Conservation (phyloP, 2,797 vertebrate genomes). For the Myotis pilosus region DNA sequence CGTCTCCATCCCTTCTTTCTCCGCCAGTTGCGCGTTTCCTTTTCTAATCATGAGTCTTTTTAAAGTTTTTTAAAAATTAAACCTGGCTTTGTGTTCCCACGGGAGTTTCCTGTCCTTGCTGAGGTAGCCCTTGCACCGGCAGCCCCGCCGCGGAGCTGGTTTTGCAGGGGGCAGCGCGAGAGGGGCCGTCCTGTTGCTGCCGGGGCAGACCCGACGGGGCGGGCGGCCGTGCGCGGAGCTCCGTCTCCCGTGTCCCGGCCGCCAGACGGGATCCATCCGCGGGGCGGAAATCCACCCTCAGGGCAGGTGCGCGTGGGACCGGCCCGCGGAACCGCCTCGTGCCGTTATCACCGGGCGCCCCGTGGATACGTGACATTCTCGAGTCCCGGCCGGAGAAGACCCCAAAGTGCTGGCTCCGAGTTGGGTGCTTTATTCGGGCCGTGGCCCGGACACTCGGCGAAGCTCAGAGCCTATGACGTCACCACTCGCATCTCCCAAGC, state of each 20-base stretch:
- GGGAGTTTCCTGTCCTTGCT: not conserved
- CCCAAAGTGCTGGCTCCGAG: not conserved
- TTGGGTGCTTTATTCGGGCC: not conserved
- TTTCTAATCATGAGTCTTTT: not conserved
- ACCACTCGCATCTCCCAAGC: not conserved
- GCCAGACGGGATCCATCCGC: no score
- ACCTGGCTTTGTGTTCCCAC: constrained; percentile 34
- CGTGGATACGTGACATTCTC: not conserved
- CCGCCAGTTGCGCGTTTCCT: not conserved
- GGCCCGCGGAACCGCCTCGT: no score
- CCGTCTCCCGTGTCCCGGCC: no score
- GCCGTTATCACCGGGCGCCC: not conserved
- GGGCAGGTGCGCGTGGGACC: not conserved
- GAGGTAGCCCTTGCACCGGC: not conserved
- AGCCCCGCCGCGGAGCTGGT: no score
- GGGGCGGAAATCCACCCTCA: not conserved
- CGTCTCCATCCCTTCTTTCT: not conserved
- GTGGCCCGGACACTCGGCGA: not conserved
- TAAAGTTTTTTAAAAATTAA: constrained; percentile 20
- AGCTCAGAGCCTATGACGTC: not conserved
- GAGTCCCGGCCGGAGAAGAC: fast-evolving
- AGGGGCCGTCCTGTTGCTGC: no score
- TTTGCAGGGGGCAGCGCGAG: no score
- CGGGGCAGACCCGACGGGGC: no score
- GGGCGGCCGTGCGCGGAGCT: no score